phyloP scores from a whole-genome alignment of 2,888 invertebrate species.

The Pollenia griseotomentosa region DNA sequence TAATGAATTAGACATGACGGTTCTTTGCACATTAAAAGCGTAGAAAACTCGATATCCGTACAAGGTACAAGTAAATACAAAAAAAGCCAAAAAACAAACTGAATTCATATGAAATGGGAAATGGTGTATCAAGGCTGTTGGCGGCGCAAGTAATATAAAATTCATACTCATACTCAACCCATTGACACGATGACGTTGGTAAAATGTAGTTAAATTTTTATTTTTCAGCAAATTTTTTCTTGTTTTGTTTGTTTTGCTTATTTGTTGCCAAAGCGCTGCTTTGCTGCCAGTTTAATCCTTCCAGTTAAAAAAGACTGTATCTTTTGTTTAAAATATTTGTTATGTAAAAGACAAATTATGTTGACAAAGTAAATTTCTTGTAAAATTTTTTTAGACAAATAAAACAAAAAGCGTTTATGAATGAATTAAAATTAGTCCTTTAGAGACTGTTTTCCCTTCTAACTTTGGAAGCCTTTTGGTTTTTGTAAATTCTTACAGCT shows the following conservation, averaged over 20 bases:
- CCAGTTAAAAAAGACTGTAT: constrained; percentile 18
- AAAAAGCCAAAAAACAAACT: too few species aligned
- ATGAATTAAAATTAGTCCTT: constrained; percentile 51
- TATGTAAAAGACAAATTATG: constrained; percentile 65
- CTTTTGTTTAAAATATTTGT: constrained; percentile 59
- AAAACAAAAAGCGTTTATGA: constrained; percentile 32
- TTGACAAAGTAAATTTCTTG: constrained; percentile 70
- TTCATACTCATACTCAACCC: constrained; percentile 24
- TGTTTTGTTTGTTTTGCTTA: constrained; percentile 33
- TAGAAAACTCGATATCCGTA: too few species aligned
- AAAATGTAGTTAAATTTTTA: constrained; percentile 69
- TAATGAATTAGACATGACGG: too few species aligned
- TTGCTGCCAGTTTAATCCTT: constrained; percentile 26
- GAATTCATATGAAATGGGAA: background rate
- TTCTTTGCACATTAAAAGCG: too few species aligned
- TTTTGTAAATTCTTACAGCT: constrained; percentile 16
- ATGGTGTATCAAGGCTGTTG: background rate
- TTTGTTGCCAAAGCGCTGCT: constrained; percentile 50
- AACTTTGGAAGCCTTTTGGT: background rate
- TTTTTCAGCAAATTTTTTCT: constrained; percentile 32
- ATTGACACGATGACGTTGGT: constrained; percentile 69
- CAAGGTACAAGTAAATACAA: too few species aligned
- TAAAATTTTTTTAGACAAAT: constrained; percentile 38
- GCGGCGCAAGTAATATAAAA: constrained; percentile 20
- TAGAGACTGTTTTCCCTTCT: background rate